Evolutionary conservation across 2,797 vertebrate species (phyloP).

Genomic region (Emydoidea blandingii): DNA sequence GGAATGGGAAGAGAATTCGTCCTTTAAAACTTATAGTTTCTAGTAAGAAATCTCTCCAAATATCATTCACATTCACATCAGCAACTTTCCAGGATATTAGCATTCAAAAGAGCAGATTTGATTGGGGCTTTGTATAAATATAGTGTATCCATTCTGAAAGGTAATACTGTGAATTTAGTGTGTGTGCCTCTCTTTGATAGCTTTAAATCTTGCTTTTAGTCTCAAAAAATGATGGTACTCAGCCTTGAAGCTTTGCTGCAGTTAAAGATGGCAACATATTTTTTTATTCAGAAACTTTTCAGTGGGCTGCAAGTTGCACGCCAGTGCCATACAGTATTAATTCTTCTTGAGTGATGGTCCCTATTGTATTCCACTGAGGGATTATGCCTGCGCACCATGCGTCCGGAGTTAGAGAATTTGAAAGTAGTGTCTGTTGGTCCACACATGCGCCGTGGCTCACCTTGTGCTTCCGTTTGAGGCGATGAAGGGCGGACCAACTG

Average conservation of each 20-base stretch:
- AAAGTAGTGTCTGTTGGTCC: background rate
- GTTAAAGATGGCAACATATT: background rate
- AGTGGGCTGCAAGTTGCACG: background rate
- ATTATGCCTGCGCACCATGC: background rate
- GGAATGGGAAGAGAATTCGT: background rate
- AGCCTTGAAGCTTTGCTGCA: background rate
- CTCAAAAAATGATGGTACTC: background rate
- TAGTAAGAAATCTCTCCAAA: background rate
- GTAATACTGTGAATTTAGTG: fast-evolving
- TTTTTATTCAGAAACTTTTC: fast-evolving
- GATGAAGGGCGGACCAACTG: background rate
- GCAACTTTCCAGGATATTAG: background rate
- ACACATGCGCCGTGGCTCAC: background rate
- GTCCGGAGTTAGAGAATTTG: background rate
- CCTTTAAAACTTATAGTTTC: background rate
- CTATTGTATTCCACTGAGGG: background rate
- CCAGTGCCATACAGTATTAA: background rate
- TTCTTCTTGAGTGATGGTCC: background rate
- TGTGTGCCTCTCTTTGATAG: fast-evolving
- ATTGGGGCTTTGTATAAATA: background rate
- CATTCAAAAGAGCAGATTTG: fast-evolving
- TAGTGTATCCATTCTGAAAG: background rate
- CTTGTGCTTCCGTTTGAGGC: background rate
- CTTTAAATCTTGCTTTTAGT: background rate
- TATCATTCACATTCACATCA: background rate